Evolutionary conservation across 1,140 invertebrate genomes (phyloP).

Genomic region (Amphibalanus amphitrite): DNA sequence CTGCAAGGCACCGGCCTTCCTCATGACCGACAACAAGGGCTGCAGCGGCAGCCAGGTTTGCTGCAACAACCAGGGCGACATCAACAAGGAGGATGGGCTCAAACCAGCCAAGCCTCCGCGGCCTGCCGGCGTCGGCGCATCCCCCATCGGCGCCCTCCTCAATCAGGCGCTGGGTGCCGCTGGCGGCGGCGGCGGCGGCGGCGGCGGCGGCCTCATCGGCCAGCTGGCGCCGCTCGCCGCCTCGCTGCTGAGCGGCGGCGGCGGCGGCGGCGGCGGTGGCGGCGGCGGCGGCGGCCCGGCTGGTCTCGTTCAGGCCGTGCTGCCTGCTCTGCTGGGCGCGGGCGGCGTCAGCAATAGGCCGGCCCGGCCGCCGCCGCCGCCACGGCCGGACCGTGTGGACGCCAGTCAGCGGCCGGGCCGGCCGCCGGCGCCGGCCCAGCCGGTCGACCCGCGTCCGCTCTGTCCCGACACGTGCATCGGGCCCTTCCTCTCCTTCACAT

Average conservation of each 20-base stretch:
- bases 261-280: conserved; percentile 11
- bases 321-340: conserved; percentile 9
- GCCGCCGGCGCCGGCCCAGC: conserved; percentile 17
- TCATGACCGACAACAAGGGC: conserved; percentile 16
- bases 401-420: too few species aligned
- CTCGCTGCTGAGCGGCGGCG: conserved; percentile 7
- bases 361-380: too few species aligned
- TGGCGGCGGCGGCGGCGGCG: too few species aligned
- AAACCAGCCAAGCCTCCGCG: too few species aligned
- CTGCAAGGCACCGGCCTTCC: too few species aligned
- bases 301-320: conserved; percentile 8
- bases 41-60: conserved; percentile 16
- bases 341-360: too few species aligned
- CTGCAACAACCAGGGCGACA: conserved; percentile 11
- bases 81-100: too few species aligned
- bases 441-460: conserved; percentile 36
- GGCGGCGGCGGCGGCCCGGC: conserved; percentile 10
- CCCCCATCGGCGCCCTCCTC: too few species aligned
- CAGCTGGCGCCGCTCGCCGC: neutral
- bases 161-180: too few species aligned
- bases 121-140: too few species aligned
- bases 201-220: too few species aligned
- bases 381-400: too few species aligned
- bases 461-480: conserved; percentile 82
- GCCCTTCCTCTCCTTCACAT: conserved; percentile 70